Evolutionary conservation across 2,797 vertebrate species (phyloP).

Genomic region (Halcyon smyrnensis): DNA sequence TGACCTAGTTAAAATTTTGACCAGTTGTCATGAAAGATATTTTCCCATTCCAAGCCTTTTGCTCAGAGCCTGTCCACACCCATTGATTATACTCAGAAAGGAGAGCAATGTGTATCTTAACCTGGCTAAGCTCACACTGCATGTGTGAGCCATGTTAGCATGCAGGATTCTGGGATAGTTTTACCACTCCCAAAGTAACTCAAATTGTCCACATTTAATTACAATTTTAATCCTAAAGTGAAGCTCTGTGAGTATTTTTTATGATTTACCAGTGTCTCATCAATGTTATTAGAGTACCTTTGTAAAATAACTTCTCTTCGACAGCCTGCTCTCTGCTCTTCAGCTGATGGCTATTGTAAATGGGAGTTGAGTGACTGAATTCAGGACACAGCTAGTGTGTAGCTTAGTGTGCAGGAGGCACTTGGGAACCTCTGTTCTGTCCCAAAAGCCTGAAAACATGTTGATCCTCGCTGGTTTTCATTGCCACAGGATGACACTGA

Average conservation of each 20-base stretch:
- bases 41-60: neutral
- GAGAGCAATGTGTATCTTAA: neutral
- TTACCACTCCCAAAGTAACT: neutral
- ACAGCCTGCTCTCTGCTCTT: neutral
- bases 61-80: neutral
- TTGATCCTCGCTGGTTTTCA: neutral
- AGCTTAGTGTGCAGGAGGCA: neutral
- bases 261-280: neutral
- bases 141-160: accelerated
- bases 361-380: neutral
- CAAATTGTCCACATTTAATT: neutral
- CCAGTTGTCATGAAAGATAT: neutral
- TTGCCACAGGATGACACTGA: neutral
- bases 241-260: neutral
- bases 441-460: neutral
- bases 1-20: neutral
- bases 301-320: neutral
- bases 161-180: no score
- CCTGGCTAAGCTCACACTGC: neutral
- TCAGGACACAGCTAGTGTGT: neutral
- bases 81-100: neutral
- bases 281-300: neutral
- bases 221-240: neutral
- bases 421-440: accelerated
- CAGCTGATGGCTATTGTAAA: neutral